Evolutionary conservation across 2,888 invertebrate species (phyloP).

Genomic region (Alviniconcha strummeri): DNA sequence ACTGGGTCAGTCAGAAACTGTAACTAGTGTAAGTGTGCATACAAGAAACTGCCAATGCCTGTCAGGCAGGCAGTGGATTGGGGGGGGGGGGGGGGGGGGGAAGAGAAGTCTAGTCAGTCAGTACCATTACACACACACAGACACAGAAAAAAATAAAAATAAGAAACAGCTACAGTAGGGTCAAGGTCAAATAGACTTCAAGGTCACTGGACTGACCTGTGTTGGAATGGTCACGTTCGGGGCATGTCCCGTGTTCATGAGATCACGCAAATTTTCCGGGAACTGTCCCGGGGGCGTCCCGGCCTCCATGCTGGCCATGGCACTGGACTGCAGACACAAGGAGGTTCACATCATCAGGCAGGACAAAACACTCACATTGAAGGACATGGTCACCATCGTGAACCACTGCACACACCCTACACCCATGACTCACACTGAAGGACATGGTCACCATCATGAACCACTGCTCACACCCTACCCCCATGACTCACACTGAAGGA

Average conservation of each 20-base stretch:
- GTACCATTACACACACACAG: neutral
- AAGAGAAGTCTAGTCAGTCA: neutral
- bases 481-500: too few species aligned
- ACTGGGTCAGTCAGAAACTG: too few species aligned
- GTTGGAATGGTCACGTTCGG: constrained; percentile 91
- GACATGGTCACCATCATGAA: too few species aligned
- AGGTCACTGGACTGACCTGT: constrained; percentile 48
- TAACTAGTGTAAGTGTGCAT: too few species aligned
- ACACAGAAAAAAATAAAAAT: neutral
- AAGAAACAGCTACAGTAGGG: neutral
- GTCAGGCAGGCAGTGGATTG: too few species aligned
- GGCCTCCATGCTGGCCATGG: constrained; percentile 42
- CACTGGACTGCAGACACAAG: constrained; percentile 45
- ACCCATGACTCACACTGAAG: too few species aligned
- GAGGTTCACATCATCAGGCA: neutral
- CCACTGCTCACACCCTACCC: too few species aligned
- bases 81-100: too few species aligned
- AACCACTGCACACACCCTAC: too few species aligned
- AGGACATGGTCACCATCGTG: too few species aligned
- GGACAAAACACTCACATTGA: too few species aligned
- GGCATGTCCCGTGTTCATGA: constrained; percentile 89
- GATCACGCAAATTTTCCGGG: constrained; percentile 84
- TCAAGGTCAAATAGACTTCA: neutral
- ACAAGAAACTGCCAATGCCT: too few species aligned
- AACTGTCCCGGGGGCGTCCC: constrained; percentile 46